These are phyloP conservation scores for Nomada fabriciana DNA, from an alignment of 2,888 invertebrate species.

Conservation along the genomic window DNA sequence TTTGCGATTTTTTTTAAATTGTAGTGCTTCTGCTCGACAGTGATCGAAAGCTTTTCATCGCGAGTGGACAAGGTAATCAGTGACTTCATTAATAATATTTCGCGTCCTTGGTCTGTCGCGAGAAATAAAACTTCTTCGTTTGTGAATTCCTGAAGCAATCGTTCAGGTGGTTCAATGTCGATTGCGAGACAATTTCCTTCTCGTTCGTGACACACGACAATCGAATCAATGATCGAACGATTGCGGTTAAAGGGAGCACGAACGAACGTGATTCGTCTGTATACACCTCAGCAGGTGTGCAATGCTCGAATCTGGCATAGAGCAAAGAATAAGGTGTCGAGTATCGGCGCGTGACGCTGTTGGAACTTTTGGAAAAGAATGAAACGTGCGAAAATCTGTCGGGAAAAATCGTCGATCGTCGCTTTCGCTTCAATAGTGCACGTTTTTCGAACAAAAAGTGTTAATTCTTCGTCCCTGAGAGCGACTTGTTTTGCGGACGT, in stretches of 20 bases:
- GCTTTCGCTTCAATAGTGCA: background rate
- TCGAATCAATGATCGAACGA: background rate
- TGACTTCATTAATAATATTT: too few species aligned
- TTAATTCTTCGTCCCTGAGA: background rate
- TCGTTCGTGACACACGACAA: background rate
- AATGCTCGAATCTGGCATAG: background rate
- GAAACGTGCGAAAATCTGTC: conserved; percentile 38
- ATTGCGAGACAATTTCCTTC: background rate
- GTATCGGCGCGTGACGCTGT: conserved; percentile 49
- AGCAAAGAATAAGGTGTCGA: conserved; percentile 3
- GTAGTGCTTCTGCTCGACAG: too few species aligned
- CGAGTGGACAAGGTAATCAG: too few species aligned
- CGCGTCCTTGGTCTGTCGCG: too few species aligned
- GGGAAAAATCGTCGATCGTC: conserved; percentile 10
- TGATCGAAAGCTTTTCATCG: too few species aligned
- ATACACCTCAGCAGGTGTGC: background rate
- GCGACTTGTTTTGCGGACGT: background rate
- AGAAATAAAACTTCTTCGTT: background rate
- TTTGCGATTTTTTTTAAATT: too few species aligned
- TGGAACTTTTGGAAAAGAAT: conserved; percentile 1
- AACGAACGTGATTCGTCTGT: background rate
- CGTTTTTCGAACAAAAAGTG: background rate
- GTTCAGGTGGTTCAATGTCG: background rate
- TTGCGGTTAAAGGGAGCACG: conserved; percentile 12
- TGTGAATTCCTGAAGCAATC: background rate